Conservation (phyloP, 64 coral and sea anemone genomes). For the Anthopleura sola region DNA sequence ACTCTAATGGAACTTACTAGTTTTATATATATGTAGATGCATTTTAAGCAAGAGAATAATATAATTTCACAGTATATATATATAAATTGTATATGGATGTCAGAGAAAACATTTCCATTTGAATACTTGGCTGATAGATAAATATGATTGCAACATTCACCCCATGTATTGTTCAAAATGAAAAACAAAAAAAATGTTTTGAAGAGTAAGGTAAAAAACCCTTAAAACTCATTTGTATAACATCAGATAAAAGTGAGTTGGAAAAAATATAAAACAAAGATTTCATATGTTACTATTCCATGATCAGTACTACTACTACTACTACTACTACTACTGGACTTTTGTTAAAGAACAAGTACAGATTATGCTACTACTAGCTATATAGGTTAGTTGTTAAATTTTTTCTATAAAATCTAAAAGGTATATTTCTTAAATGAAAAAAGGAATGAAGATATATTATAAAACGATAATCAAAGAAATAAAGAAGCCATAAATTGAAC, state of each 20-base stretch:
- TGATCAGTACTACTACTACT: not conserved
- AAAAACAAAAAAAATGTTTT: not conserved
- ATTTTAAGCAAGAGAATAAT: not conserved
- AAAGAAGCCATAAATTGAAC: not conserved
- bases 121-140: not conserved
- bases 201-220: not conserved
- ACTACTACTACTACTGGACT: no score
- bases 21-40: not conserved
- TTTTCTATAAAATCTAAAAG: not conserved
- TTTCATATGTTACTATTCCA: not conserved
- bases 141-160: not conserved
- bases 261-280: not conserved
- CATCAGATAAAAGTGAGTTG: not conserved
- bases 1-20: not conserved
- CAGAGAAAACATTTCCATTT: constrained; percentile 1
- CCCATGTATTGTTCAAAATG: not conserved
- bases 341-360: no score
- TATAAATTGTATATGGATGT: not conserved
- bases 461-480: not conserved
- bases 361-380: not conserved
- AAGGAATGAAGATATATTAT: not conserved
- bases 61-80: not conserved
- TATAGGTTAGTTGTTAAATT: not conserved
- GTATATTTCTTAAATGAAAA: not conserved
- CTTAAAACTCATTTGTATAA: not conserved